Percentiles rank a stretch among this genome's conserved stretches.
Conservation (phyloP, 2,888 invertebrate genomes). For the Aporophyla nigra region DNA sequence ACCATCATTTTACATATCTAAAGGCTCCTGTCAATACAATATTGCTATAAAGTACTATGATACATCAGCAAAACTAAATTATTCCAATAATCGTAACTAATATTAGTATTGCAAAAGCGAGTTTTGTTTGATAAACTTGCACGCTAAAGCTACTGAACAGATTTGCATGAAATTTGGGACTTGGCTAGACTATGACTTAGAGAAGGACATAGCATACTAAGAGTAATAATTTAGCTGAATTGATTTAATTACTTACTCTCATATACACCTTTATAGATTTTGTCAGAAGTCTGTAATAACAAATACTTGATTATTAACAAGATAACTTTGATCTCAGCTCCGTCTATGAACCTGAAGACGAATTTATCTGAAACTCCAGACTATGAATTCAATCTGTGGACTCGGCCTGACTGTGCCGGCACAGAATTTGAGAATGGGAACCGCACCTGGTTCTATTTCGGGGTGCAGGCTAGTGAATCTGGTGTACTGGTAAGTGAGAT, state of each 20-base stretch:
- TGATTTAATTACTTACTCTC: not conserved
- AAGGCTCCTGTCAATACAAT: too few species aligned
- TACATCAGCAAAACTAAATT: not conserved
- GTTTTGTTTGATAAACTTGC: too few species aligned
- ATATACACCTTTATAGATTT: not conserved
- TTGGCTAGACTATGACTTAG: too few species aligned
- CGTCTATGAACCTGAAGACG: constrained; percentile 81
- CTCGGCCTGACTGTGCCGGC: constrained; percentile 96
- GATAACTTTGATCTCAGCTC: constrained; percentile 73
- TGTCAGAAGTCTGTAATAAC: not conserved
- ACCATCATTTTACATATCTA: not conserved
- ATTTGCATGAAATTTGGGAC: too few species aligned
- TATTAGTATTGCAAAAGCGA: too few species aligned
- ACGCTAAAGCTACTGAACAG: too few species aligned
- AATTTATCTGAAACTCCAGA: constrained; percentile 91
- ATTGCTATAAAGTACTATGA: too few species aligned
- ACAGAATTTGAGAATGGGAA: constrained; percentile 97
- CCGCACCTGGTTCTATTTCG: constrained; percentile 98
- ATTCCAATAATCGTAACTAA: not conserved
- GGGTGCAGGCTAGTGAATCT: constrained; percentile 91
- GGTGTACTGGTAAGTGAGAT: constrained; percentile 89
- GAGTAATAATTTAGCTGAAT: not conserved
- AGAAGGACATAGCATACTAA: too few species aligned
- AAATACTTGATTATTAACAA: constrained; percentile 10
- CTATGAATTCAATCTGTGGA: constrained; percentile 97